These are phyloP conservation scores for Rhynchomys soricoides DNA, from an alignment of 2,113 vertebrate species.

Conservation along the genomic window DNA sequence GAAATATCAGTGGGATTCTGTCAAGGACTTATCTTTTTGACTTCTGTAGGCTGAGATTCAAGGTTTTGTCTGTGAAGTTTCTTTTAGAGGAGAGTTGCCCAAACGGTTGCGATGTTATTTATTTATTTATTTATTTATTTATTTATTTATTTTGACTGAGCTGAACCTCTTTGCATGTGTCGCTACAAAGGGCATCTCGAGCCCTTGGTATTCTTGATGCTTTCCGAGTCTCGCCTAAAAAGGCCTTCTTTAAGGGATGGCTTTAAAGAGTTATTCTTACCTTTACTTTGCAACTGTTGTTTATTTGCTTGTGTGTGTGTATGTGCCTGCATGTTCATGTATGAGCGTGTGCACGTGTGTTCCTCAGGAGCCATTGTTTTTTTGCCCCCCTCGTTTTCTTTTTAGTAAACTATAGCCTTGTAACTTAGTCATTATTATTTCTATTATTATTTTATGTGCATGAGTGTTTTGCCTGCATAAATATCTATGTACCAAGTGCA, in stretches of 20 bases:
- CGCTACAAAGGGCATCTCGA: not conserved
- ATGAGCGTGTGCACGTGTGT: not conserved
- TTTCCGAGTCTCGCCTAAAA: conserved; percentile 13
- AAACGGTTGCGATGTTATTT: not conserved
- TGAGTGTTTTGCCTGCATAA: not conserved
- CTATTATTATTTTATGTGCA: not conserved
- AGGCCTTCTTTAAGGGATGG: not conserved
- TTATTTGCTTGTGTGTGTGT: not conserved
- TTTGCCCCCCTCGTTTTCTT: not conserved
- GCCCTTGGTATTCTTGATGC: not conserved
- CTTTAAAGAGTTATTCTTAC: conserved; percentile 11
- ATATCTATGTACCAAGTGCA: not conserved
- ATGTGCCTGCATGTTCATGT: not conserved
- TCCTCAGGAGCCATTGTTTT: not conserved
- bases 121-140: too few relatives aligned
- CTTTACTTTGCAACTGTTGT: not conserved
- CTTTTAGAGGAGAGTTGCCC: not conserved
- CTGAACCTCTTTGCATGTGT: not conserved
- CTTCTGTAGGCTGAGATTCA: not conserved
- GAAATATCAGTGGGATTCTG: not conserved
- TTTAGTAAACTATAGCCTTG: not conserved
- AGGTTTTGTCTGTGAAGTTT: conserved; percentile 21
- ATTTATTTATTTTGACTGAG: not conserved
- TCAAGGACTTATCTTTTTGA: not conserved
- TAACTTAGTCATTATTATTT: not conserved